Evolutionary conservation across 2,113 vertebrate species (phyloP).

Genomic region (Dryoscopus gambensis): DNA sequence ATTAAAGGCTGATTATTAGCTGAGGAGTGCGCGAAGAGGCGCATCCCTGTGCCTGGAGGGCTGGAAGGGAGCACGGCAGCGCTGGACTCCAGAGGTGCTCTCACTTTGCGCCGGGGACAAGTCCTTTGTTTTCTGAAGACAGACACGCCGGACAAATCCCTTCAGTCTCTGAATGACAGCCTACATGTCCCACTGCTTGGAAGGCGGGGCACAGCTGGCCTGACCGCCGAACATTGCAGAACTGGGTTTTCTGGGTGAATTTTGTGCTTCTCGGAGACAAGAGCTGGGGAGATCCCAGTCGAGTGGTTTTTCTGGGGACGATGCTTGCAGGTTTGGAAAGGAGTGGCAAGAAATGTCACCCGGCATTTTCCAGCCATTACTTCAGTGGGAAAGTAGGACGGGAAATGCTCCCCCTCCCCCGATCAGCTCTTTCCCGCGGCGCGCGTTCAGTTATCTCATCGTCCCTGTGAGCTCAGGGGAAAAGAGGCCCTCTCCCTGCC

Average conservation of each 20-base stretch:
- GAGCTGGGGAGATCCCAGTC: background rate
- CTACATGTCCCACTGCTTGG: background rate
- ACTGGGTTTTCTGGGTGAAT: background rate
- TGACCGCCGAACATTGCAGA: accelerated
- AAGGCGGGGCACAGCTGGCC: background rate
- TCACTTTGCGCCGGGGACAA: accelerated
- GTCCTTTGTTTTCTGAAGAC: background rate
- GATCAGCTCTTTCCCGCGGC: background rate
- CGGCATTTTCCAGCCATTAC: background rate
- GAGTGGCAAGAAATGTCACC: background rate
- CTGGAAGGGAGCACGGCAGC: background rate
- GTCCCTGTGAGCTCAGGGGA: background rate
- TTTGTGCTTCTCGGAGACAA: background rate
- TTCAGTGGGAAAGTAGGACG: background rate
- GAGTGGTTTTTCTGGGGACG: accelerated
- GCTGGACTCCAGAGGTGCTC: background rate
- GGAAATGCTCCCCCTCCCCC: background rate
- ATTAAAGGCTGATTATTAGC: background rate
- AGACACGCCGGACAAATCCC: background rate
- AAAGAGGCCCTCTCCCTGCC: background rate
- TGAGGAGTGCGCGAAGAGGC: background rate
- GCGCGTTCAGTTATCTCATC: accelerated
- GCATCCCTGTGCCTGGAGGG: background rate
- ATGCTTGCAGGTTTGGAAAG: background rate
- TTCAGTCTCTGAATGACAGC: background rate